These are phyloP conservation scores for Cheirogaleus medius DNA, from an alignment of 2,113 vertebrate genomes.

Conservation along the genomic window DNA sequence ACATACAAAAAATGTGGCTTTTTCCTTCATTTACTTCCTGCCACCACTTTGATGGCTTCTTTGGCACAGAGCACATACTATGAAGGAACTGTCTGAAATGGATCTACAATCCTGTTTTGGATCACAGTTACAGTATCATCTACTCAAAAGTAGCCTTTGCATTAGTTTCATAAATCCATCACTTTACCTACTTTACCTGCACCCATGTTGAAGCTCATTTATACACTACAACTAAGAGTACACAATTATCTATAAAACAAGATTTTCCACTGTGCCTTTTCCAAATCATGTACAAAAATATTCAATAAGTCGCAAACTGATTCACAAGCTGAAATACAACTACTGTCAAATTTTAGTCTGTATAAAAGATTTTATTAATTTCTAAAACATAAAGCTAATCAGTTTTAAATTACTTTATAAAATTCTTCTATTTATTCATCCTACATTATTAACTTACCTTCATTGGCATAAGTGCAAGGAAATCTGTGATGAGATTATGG, in stretches of 20 bases:
- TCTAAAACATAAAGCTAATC: not conserved
- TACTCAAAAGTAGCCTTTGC: not conserved
- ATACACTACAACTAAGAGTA: not conserved
- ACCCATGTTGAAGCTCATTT: not conserved
- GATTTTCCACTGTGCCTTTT: not conserved
- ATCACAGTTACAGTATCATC: not conserved
- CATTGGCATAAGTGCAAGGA: conserved; percentile 98
- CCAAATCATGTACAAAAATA: not conserved
- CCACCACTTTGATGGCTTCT: not conserved
- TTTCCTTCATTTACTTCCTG: not conserved
- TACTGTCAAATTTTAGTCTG: not conserved
- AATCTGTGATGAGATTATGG: conserved; percentile 96
- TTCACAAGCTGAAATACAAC: not conserved
- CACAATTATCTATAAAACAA: not conserved
- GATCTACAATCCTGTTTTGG: not conserved
- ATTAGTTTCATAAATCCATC: not conserved
- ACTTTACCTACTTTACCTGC: not conserved
- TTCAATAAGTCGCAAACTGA: conserved; percentile 25
- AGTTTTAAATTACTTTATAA: not conserved
- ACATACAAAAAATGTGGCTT: not conserved
- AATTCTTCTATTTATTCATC: not conserved
- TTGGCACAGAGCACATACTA: not conserved
- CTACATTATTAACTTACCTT: conserved; percentile 87
- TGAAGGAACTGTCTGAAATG: not conserved
- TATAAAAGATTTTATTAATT: not conserved